Evolutionary conservation across 2,113 vertebrate species (phyloP).

Genomic region (Callorhinus ursinus): DNA sequence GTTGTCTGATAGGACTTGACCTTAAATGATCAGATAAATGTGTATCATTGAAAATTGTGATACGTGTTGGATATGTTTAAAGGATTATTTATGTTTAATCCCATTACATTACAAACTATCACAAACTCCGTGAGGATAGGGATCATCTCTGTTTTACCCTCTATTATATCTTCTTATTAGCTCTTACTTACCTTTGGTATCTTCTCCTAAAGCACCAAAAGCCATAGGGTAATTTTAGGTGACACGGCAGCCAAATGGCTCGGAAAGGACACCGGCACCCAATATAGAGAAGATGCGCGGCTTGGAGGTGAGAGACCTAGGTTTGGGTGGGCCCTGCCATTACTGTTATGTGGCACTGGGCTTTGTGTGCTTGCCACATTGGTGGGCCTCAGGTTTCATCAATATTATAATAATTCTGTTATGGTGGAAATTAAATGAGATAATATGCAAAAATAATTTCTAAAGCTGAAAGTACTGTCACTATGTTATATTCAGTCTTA

Average conservation of each 20-base stretch:
- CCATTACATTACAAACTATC: not conserved
- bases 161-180: not conserved
- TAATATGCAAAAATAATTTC: not conserved
- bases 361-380: not conserved
- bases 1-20: not conserved
- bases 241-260: not conserved
- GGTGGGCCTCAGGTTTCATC: not conserved
- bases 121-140: not conserved
- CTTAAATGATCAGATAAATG: not conserved
- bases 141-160: not conserved
- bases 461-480: not conserved
- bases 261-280: not conserved
- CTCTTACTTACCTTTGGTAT: not conserved
- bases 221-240: not conserved
- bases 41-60: not conserved
- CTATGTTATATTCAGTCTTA: not conserved
- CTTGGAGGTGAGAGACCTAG: not conserved
- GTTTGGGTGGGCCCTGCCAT: not conserved
- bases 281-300: accelerated
- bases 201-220: not conserved
- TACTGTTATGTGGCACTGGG: not conserved
- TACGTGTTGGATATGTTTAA: not conserved
- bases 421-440: not conserved
- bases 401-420: not conserved
- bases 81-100: not conserved